Evolutionary conservation across 2,888 invertebrate species (phyloP).

Genomic region (Petrolisthes cinctipes): DNA sequence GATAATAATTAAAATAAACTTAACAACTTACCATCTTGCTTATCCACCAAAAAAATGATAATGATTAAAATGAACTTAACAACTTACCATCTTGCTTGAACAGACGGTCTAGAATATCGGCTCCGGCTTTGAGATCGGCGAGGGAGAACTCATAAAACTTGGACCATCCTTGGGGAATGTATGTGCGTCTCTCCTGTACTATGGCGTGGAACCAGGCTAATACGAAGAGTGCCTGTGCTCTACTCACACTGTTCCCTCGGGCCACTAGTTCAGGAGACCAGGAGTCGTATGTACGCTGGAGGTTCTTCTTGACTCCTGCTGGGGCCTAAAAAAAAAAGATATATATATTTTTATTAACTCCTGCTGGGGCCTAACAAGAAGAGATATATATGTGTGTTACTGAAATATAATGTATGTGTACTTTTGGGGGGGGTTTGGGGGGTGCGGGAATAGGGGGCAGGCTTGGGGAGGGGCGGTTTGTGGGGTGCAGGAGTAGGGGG

Average conservation of each 20-base stretch:
- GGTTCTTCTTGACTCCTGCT: constrained; percentile 86
- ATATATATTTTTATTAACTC: no score
- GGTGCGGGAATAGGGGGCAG: no score
- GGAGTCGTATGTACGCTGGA: constrained; percentile 80
- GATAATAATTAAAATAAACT: no score
- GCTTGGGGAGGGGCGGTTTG: no score
- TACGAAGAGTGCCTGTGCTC: constrained; percentile 77
- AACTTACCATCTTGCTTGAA: constrained; percentile 69
- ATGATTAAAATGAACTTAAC: no score
- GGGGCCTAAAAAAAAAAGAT: constrained; percentile 74
- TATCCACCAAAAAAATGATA: no score
- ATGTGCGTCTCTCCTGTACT: constrained; percentile 87
- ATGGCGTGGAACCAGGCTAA: constrained; percentile 91
- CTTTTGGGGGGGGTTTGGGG: no score
- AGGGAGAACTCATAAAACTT: constrained; percentile 90
- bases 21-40: constrained; percentile 67
- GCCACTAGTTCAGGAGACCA: constrained; percentile 75
- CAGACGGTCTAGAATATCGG: constrained; percentile 76
- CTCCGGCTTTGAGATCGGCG: constrained; percentile 82
- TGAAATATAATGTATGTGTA: no score
- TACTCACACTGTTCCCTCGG: constrained; percentile 66
- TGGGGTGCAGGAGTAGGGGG: no score
- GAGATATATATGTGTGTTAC: no score
- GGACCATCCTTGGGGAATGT: constrained; percentile 93
- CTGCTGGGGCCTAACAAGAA: no score